Evolutionary conservation across 1,140 invertebrate genomes (phyloP).

Genomic region (Neodiprion lecontei): DNA sequence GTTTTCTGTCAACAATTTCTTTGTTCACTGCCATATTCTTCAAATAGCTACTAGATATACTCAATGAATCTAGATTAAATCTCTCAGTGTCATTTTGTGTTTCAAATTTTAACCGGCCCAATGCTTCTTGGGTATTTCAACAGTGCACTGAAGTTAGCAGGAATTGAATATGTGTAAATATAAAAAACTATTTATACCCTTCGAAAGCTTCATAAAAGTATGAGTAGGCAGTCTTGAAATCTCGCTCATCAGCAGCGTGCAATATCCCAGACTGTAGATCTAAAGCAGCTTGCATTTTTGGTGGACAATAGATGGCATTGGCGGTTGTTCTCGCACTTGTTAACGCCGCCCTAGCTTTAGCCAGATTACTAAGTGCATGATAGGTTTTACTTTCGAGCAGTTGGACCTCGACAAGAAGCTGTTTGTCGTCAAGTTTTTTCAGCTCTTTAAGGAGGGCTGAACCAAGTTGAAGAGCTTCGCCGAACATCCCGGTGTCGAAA

Average conservation of each 20-base stretch:
- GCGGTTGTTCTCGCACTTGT: conserved; percentile 98
- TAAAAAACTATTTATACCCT: conserved; percentile 63
- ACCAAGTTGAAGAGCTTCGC: conserved; percentile 84
- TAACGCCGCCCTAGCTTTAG: conserved; percentile 95
- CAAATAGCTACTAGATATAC: too few relatives aligned
- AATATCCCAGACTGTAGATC: conserved; percentile 98
- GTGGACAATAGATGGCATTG: conserved; percentile 99
- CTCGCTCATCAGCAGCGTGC: conserved; percentile 98
- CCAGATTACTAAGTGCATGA: conserved; percentile 95
- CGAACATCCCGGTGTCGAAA: conserved; percentile 91
- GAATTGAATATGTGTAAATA: too few relatives aligned
- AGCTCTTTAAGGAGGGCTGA: conserved; percentile 90
- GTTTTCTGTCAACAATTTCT: too few relatives aligned
- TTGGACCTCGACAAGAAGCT: conserved; percentile 95
- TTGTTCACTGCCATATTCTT: too few relatives aligned
- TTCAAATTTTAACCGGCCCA: too few relatives aligned
- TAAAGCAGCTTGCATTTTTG: conserved; percentile 95
- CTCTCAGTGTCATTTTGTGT: too few relatives aligned
- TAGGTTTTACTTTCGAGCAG: conserved; percentile 98
- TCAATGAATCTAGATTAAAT: too few relatives aligned
- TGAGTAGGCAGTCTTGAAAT: conserved; percentile 99
- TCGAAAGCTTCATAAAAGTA: conserved; percentile 99
- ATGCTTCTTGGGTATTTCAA: too few relatives aligned
- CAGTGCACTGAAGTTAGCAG: too few relatives aligned
- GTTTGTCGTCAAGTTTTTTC: conserved; percentile 99